Evolutionary conservation across 2,888 invertebrate genomes (phyloP).

Genomic region (Clepsis dumicolana): DNA sequence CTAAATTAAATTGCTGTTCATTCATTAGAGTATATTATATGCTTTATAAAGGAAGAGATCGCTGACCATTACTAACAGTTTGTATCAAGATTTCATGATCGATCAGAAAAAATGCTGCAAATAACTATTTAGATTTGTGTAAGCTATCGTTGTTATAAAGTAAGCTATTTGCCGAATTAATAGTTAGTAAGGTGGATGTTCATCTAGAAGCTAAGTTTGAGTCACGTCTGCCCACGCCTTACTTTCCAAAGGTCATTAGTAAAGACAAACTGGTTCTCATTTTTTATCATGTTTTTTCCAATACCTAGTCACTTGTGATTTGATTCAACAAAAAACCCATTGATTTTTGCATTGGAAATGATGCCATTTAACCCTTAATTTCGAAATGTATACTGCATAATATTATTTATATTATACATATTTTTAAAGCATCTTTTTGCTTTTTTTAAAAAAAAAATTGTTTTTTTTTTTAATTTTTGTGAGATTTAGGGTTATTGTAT

Average conservation of each 20-base stretch:
- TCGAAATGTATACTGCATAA: no score
- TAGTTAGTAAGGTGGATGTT: background rate
- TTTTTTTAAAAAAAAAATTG: no score
- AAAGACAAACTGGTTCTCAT: constrained; percentile 25
- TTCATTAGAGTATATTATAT: constrained; percentile 36
- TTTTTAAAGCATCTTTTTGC: no score
- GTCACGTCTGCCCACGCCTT: constrained; percentile 20
- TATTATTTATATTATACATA: no score
- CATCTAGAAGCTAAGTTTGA: background rate
- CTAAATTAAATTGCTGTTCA: constrained; percentile 47
- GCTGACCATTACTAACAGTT: background rate
- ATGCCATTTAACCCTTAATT: no score
- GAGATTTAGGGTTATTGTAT: no score
- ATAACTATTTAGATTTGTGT: background rate
- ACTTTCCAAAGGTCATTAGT: constrained; percentile 1
- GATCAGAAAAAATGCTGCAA: background rate
- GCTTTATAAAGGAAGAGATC: constrained; percentile 7
- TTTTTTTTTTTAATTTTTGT: no score
- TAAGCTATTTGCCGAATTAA: background rate
- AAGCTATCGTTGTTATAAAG: background rate
- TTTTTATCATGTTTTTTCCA: constrained; percentile 11
- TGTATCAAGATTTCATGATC: background rate
- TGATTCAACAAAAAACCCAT: constrained; percentile 2
- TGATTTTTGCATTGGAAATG: constrained; percentile 12
- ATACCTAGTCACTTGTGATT: constrained; percentile 9